phyloP scores from a whole-genome alignment of 2,113 vertebrate species.

The Hassar affinis region DNA sequence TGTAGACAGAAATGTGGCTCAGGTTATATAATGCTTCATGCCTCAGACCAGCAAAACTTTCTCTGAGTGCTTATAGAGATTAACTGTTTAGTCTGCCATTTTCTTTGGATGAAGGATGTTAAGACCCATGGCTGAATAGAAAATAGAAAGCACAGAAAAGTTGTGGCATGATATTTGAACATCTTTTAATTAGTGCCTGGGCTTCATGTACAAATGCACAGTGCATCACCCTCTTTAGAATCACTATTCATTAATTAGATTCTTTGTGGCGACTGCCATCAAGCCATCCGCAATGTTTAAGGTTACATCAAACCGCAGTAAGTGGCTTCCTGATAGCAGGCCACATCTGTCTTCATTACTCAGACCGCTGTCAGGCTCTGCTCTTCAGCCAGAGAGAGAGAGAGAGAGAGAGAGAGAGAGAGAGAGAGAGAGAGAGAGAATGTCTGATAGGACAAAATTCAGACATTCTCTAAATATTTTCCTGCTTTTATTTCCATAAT shows the following conservation, averaged over 20 bases:
- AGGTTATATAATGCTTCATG: not conserved
- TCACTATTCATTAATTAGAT: conserved; percentile 94
- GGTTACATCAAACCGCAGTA: conserved; percentile 93
- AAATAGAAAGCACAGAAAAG: conserved; percentile 51
- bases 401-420: conserved; percentile 59
- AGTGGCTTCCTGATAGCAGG: conserved; percentile 95
- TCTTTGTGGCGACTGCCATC: conserved; percentile 89
- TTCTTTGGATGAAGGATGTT: conserved; percentile 22
- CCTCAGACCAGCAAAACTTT: not conserved
- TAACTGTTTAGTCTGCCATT: not conserved
- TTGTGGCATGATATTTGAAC: conserved; percentile 75
- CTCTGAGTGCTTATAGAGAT: not conserved
- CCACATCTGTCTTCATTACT: conserved; percentile 98
- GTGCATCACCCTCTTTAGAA: conserved; percentile 82
- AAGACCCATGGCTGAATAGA: conserved; percentile 18
- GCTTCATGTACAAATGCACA: conserved; percentile 90
- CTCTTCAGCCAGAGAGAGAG: conserved; percentile 77
- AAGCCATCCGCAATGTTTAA: conserved; percentile 95
- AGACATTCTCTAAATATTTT: conserved; percentile 81
- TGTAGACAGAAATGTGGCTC: not conserved
- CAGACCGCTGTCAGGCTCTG: conserved; percentile 71
- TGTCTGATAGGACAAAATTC: not conserved
- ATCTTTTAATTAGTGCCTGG: conserved; percentile 82
- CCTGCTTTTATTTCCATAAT: conserved; percentile 84
- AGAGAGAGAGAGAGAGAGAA: conserved; percentile 15